These are phyloP conservation scores for Musca vetustissima DNA, from an alignment of 1,140 invertebrate genomes.

Conservation along the genomic window DNA sequence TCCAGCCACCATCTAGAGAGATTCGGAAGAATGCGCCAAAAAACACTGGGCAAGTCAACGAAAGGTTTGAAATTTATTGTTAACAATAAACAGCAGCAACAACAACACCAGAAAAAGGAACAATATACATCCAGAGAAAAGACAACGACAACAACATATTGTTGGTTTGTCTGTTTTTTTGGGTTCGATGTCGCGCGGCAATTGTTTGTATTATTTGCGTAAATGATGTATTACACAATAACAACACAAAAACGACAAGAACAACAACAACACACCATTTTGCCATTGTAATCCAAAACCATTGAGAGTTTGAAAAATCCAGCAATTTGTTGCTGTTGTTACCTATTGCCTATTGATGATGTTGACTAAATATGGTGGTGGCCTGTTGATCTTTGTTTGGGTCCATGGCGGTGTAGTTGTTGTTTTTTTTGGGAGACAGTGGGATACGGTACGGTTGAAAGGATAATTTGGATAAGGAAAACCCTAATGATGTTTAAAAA, in stretches of 20 bases:
- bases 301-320: no score
- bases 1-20: conserved; percentile 1
- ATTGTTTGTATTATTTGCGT: conserved; percentile 24
- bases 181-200: background rate
- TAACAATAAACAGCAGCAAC: background rate
- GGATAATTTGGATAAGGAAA: no score
- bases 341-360: no score
- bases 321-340: no score
- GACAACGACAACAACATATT: background rate
- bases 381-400: no score
- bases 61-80: background rate
- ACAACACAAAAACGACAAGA: background rate
- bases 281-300: no score
- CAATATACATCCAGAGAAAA: background rate
- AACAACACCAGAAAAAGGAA: background rate
- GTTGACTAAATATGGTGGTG: no score
- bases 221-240: conserved; percentile 27
- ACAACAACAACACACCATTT: background rate
- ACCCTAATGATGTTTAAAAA: no score
- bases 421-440: no score
- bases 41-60: background rate
- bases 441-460: no score
- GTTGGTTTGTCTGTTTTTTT: background rate
- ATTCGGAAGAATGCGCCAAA: conserved; percentile 1
- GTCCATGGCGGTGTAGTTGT: no score